Evolutionary conservation across 2,888 invertebrate genomes (phyloP).

Genomic region (Brachypterus glaber): DNA sequence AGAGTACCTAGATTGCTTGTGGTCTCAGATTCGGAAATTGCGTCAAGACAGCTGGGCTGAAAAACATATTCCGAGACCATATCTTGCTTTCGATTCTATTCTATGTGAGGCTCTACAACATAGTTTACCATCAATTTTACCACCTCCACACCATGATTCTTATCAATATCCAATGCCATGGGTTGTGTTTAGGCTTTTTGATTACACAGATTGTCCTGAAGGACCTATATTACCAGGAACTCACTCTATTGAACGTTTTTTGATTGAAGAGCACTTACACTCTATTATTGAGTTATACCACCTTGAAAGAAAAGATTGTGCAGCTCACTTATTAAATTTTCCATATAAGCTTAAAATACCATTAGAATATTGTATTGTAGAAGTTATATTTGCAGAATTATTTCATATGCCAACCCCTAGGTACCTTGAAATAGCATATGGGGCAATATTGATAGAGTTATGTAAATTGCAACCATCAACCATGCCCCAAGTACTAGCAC

Average conservation of each 20-base stretch:
- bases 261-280: slow-evolving; percentile 94
- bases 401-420: slow-evolving; percentile 86
- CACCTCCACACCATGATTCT: slow-evolving; percentile 87
- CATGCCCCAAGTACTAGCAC: slow-evolving; percentile 95
- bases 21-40: slow-evolving; percentile 88
- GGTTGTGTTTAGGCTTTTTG: slow-evolving; percentile 90
- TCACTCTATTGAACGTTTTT: slow-evolving; percentile 93
- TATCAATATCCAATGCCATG: slow-evolving; percentile 90
- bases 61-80: slow-evolving; percentile 90
- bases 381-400: slow-evolving; percentile 90
- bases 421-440: slow-evolving; percentile 86
- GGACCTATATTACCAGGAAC: slow-evolving; percentile 86
- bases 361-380: slow-evolving; percentile 95
- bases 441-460: slow-evolving; percentile 89
- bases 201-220: slow-evolving; percentile 97
- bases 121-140: slow-evolving; percentile 80
- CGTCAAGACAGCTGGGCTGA: slow-evolving; percentile 94
- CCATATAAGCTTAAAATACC: slow-evolving; percentile 92
- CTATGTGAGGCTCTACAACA: slow-evolving; percentile 95
- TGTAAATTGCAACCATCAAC: slow-evolving; percentile 94
- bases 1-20: slow-evolving; percentile 91
- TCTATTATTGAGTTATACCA: slow-evolving; percentile 85
- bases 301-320: slow-evolving; percentile 89
- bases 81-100: slow-evolving; percentile 90
- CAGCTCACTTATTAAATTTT: slow-evolving; percentile 82